phyloP scores from a whole-genome alignment of 2,113 vertebrate genomes.

The Scytalopus superciliaris region DNA sequence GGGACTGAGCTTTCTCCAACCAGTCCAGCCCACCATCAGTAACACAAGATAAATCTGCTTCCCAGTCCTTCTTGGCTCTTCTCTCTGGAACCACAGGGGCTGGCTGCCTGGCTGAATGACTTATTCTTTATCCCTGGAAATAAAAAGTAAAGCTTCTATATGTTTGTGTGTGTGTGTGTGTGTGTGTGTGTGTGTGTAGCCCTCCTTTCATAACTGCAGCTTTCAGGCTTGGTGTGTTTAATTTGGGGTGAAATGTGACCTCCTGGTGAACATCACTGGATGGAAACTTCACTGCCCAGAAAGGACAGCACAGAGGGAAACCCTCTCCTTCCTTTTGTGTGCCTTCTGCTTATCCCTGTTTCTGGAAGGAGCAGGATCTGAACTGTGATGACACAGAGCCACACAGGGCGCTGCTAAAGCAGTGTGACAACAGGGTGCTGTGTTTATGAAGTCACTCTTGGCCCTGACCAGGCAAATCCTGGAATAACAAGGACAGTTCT shows the following conservation, averaged over 20 bases:
- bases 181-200: not conserved
- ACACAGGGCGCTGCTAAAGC: too few relatives aligned
- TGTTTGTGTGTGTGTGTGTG: not conserved
- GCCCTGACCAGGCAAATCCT: not conserved
- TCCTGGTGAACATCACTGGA: not conserved
- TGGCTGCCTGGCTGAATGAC: not conserved
- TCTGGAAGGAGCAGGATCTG: not conserved
- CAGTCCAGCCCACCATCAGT: not conserved
- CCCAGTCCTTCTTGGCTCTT: not conserved
- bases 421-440: too few relatives aligned
- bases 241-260: not conserved
- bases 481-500: not conserved
- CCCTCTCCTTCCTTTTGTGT: not conserved
- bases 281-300: not conserved
- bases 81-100: not conserved
- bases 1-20: not conserved
- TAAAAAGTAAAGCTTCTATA: not conserved
- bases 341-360: not conserved
- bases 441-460: not conserved
- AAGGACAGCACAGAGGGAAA: not conserved
- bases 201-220: not conserved
- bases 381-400: not conserved
- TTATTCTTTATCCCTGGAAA: not conserved
- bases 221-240: not conserved
- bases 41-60: constrained; percentile 19